phyloP scores from a whole-genome alignment of 2,888 invertebrate genomes.

The Stratiomys singularior region DNA sequence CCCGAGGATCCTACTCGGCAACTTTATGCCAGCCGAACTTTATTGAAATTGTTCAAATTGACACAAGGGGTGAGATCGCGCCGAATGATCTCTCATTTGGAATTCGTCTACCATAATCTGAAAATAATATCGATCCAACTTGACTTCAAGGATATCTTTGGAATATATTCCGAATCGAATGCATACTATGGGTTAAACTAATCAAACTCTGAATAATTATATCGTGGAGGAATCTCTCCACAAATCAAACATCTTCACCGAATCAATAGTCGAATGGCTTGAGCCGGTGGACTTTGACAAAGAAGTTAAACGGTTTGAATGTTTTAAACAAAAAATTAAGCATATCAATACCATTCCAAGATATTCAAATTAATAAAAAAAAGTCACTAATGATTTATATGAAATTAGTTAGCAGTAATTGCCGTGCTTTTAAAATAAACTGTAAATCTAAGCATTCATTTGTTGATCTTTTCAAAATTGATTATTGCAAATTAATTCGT shows the following conservation, averaged over 20 bases:
- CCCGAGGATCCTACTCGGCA: no score
- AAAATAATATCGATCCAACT: no score
- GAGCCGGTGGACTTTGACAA: neutral
- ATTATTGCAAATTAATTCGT: conserved; percentile 1
- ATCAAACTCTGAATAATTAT: no score
- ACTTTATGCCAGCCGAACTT: no score
- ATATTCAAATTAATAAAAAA: conserved; percentile 13
- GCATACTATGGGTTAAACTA: no score
- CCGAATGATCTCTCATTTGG: no score
- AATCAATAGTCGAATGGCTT: conserved; percentile 4
- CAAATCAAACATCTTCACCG: neutral
- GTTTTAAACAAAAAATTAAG: neutral
- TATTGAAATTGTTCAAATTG: no score
- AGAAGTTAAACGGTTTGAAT: neutral
- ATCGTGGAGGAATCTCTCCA: no score
- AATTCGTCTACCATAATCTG: no score
- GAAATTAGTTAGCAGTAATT: conserved; percentile 7
- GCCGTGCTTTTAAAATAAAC: conserved; percentile 10
- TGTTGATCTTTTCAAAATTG: conserved; percentile 7
- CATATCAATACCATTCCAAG: neutral
- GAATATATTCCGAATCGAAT: no score
- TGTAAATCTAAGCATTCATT: conserved; percentile 28
- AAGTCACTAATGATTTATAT: neutral
- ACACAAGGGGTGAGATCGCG: no score
- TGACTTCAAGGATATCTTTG: no score